Conservation (phyloP, 2,797 vertebrate species). For the Enteromius anoplus region DNA sequence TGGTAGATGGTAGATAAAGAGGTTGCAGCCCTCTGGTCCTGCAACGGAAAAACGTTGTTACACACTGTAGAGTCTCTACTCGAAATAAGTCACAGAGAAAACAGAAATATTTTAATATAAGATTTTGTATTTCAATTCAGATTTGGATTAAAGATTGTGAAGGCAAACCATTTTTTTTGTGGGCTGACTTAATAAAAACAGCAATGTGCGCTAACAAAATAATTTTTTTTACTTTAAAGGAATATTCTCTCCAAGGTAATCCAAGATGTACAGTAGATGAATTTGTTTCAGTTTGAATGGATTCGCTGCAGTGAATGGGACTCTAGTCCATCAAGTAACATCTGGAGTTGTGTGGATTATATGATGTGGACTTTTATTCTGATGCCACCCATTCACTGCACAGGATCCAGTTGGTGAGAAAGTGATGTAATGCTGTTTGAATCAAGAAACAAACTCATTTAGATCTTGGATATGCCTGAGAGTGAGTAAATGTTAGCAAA, state of each 20-base stretch:
- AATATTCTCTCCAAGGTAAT: not conserved
- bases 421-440: not conserved
- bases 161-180: too few species aligned
- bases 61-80: slow-evolving; percentile 10
- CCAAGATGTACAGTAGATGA: not conserved
- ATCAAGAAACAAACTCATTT: not conserved
- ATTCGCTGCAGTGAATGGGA: not conserved
- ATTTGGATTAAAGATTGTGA: too few species aligned
- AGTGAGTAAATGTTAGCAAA: not conserved
- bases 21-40: slow-evolving; percentile 99
- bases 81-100: not conserved
- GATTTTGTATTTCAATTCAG: not conserved
- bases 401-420: not conserved
- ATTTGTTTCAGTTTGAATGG: not conserved
- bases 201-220: too few species aligned
- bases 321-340: not conserved
- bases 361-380: not conserved
- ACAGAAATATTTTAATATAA: not conserved
- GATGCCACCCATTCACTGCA: not conserved
- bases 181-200: too few species aligned
- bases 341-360: not conserved
- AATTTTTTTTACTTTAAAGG: too few species aligned
- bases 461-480: not conserved
- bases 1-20: slow-evolving; percentile 99
- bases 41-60: slow-evolving; percentile 58